Base-by-base conservation (phyloP, 2,113 vertebrate genomes). In the Coptodon rendalli region DNA sequence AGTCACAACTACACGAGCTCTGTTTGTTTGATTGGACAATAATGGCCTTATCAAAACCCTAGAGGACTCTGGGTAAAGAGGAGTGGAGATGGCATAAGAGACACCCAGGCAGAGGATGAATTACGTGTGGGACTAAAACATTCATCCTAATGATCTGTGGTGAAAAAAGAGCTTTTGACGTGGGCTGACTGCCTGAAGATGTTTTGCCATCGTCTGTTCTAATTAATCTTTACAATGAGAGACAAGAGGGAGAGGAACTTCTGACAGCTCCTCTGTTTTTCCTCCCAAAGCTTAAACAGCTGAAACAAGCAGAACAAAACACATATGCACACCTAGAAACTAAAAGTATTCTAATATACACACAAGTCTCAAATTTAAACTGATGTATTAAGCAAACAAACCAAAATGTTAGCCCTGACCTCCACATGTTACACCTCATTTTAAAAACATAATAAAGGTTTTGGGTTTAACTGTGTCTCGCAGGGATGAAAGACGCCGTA, bases 221-320 rank as follows among this genome's bases (percentile, higher is more conserved):
- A 92, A 94, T 94, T 91, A 92, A 93, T 93, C 84, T 89, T 81
- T 45, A 80, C 80, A 84, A 76, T 87, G 85, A 89, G 80, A 93
- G 83, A 91, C 89, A 87, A 59, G 45, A 24, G 43, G 8, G 5
- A 86, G 45, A 81, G 31, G 22, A 83, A 54, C 59, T 78, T 90
- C 45, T 85, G 86, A 85, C 86, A 91, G 81, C 40, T 22, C 6
- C 14, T 59, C 43, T 79, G 73, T 83, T 88, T 89, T 82, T 27
- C 24, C 24, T 85, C 27, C 6, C 16, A 78, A 31, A 66, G 66
- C 45, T 80, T n/a, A 12, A 86, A 88, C 24, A 86, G 17, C 80
- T 61, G 43, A 86, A 43, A 86, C 11, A 84, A 66, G 36, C 34
- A 76, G 9, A 82, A 16, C 76, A 9, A 45, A 6, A 80, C 7